Evolutionary conservation across 2,797 vertebrate genomes (phyloP), one percentile per base, ranked within the genome.

Genomic region (Trachops cirrhosus): DNA sequence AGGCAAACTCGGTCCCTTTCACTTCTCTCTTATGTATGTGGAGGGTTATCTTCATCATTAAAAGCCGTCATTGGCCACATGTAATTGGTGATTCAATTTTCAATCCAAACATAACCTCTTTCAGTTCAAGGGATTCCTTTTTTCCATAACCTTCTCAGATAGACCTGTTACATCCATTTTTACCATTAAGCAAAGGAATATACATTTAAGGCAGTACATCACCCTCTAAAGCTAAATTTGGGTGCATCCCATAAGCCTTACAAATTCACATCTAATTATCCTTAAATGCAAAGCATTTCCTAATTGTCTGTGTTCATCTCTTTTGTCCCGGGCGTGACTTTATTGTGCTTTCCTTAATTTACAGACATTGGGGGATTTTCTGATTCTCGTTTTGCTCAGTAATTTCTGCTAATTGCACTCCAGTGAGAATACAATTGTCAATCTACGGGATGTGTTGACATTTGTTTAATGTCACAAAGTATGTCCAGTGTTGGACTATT

Each of bases 371-470:
- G 59, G 32, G 16, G 4, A 8, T 44, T 48, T 24, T 32, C 41
- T 3, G 8, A 24, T 24, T 8, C 37, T 85, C 1, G 10, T 29
- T 29, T n/a, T 54, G 22, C 16, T 44, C 5, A 0, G 41, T 48
- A 37, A 29, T 19, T 62, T 9, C 71, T 34, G 85, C 39, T 14
- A 48, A 48, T 29, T 19, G 22, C 22, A 14, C 54, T 9, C 2
- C 0, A 1, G 4, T 3, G 52, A 48, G 1, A 6, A 5, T 19
- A 6, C 32, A 2, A 12, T 39, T 15, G 82, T 34, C 21, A 19
- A 0, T 74, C 6, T n/a, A 0, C 21, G 37, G 26, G 34, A 22
- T 10, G 3, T 16, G 44, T 5, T 67, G 24, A 3, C 46, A 6
- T 34, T 77, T 34, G 15, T 67, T 82, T 34, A 34, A 54, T 15